Conservation (phyloP, 2,888 invertebrate genomes). For the Catocala sponsa region DNA sequence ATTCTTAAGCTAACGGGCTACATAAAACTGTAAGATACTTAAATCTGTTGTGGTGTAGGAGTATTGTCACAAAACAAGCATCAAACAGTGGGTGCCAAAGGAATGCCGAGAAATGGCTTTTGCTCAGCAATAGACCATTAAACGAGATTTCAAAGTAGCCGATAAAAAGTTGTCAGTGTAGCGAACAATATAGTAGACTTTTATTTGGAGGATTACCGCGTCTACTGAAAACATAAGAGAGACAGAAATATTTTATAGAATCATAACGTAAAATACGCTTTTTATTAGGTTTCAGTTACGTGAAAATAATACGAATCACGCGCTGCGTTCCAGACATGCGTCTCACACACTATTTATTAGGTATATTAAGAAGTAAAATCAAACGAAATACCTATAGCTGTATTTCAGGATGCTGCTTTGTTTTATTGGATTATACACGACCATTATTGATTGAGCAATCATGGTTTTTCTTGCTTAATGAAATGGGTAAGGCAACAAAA, state of each 20-base stretch:
- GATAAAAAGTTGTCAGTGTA: constrained; percentile 29
- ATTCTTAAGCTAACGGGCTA: too few species aligned
- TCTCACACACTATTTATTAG: too few species aligned
- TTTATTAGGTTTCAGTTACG: constrained; percentile 24
- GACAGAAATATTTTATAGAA: constrained; percentile 35
- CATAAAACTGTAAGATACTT: not conserved
- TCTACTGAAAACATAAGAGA: constrained; percentile 24
- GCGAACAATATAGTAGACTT: constrained; percentile 29
- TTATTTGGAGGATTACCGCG: constrained; percentile 34
- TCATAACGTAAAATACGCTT: constrained; percentile 28
- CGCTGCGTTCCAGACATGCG: not conserved
- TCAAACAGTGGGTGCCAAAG: constrained; percentile 23
- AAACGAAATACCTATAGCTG: too few species aligned
- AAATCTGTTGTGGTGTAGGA: constrained; percentile 8
- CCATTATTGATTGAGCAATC: too few species aligned
- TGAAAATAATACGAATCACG: constrained; percentile 10
- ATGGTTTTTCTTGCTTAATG: not conserved
- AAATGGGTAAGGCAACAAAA: too few species aligned
- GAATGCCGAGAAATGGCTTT: constrained; percentile 31
- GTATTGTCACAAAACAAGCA: constrained; percentile 22
- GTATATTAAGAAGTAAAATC: too few species aligned
- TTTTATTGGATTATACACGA: too few species aligned
- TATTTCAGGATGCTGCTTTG: too few species aligned
- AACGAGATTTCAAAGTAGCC: constrained; percentile 34
- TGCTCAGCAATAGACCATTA: constrained; percentile 37